Evolutionary conservation across 2,797 vertebrate genomes (phyloP).

Genomic region (Pseudomugil gertrudae): DNA sequence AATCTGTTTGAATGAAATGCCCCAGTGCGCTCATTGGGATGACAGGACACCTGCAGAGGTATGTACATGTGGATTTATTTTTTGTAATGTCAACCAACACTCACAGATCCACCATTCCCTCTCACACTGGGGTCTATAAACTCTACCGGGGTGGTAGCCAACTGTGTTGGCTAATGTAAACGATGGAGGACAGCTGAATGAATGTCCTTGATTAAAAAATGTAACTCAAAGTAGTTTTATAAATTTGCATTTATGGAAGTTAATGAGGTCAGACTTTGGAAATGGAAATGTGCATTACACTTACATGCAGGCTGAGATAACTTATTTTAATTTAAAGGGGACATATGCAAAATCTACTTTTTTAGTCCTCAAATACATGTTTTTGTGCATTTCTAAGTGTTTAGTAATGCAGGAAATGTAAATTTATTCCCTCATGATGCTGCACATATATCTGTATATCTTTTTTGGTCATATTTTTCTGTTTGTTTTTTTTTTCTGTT

Average conservation of each 20-base stretch:
- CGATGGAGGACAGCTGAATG: neutral
- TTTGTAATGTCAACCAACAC: neutral
- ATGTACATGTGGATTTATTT: slow-evolving; percentile 16
- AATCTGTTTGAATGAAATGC: slow-evolving; percentile 17
- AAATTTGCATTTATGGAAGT: neutral
- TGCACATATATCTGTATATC: no score
- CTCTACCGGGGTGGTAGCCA: neutral
- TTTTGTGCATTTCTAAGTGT: no score
- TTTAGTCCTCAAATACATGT: no score
- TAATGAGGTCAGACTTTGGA: no score
- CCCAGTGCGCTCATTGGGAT: slow-evolving; percentile 3
- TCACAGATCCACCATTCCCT: neutral
- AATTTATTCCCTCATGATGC: no score
- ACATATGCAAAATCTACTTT: no score
- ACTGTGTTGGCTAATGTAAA: neutral
- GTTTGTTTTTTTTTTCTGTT: no score
- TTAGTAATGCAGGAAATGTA: no score
- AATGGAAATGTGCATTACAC: no score
- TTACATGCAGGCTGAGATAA: no score
- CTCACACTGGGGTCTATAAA: neutral
- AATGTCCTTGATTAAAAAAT: neutral
- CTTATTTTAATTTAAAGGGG: no score
- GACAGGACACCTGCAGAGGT: slow-evolving; percentile 15
- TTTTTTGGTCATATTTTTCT: no score
- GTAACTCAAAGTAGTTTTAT: neutral